Percentiles rank a stretch among this genome's conserved stretches.
phyloP scores from a whole-genome alignment of 2,888 invertebrate genomes.

The Drosophila colorata region DNA sequence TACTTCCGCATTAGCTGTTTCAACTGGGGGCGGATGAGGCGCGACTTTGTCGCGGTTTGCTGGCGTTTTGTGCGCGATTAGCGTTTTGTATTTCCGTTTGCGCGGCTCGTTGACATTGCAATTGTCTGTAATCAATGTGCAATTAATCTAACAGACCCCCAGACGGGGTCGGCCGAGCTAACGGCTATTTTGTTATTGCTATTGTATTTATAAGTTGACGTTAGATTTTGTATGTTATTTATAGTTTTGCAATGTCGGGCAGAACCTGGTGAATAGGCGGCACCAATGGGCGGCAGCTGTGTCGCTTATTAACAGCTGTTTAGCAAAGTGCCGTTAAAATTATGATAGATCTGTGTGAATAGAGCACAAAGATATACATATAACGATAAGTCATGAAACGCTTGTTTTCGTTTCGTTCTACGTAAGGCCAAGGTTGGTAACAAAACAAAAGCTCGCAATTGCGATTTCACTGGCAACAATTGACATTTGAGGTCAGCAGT shows the following conservation, averaged over 20 bases:
- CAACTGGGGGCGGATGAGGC: slow-evolving; percentile 43
- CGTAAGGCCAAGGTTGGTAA: slow-evolving; percentile 80
- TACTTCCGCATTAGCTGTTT: slow-evolving; percentile 49
- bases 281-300: slow-evolving; percentile 23
- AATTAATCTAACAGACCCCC: slow-evolving; percentile 77
- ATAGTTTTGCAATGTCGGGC: slow-evolving; percentile 72
- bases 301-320: slow-evolving; percentile 55
- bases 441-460: slow-evolving; percentile 64
- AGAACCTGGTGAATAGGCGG: slow-evolving; percentile 22
- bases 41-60: slow-evolving; percentile 62
- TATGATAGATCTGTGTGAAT: slow-evolving; percentile 46
- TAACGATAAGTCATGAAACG: slow-evolving; percentile 34
- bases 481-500: slow-evolving; percentile 77
- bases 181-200: slow-evolving; percentile 60
- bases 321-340: slow-evolving; percentile 60
- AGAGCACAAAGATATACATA: slow-evolving; percentile 26
- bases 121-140: slow-evolving; percentile 74
- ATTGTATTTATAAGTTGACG: slow-evolving; percentile 48
- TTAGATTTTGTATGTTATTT: slow-evolving; percentile 59
- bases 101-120: slow-evolving; percentile 71
- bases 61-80: slow-evolving; percentile 53
- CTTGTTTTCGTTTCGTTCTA: slow-evolving; percentile 64
- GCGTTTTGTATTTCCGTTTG: slow-evolving; percentile 67
- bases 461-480: slow-evolving; percentile 51
- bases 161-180: slow-evolving; percentile 64